Evolutionary conservation across 2,113 vertebrate species (phyloP).

Genomic region (Sula dactylatra): DNA sequence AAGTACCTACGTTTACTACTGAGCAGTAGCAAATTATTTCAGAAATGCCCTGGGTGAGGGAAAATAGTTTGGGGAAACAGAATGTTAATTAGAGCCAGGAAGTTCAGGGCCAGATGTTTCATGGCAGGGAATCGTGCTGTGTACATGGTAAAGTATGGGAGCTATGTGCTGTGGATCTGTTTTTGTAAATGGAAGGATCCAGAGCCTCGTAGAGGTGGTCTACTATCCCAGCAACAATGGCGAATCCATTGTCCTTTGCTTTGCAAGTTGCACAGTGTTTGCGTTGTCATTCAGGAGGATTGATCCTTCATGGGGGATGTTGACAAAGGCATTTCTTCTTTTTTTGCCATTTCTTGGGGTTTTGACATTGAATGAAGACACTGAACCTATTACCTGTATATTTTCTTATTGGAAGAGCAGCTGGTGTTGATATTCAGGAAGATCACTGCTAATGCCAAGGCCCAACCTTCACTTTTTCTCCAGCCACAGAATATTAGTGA

Average conservation of each 20-base stretch:
- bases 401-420: not conserved
- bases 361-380: not conserved
- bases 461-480: not conserved
- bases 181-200: not conserved
- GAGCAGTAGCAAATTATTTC: constrained; percentile 3
- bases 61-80: not conserved
- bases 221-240: not conserved
- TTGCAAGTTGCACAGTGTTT: not conserved
- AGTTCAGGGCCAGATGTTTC: not conserved
- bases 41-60: not conserved
- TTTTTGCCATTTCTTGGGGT: not conserved
- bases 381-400: not conserved
- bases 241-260: not conserved
- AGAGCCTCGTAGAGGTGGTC: not conserved
- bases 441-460: not conserved
- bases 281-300: not conserved
- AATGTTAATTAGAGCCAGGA: constrained; percentile 14
- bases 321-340: not conserved
- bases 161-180: not conserved
- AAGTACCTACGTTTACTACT: not conserved
- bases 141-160: not conserved
- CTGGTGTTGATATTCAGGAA: not conserved
- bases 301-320: not conserved
- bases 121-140: not conserved
- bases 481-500: not conserved